Base-by-base conservation (phyloP, 2,113 vertebrate genomes). In the Empidonax alnorum region DNA sequence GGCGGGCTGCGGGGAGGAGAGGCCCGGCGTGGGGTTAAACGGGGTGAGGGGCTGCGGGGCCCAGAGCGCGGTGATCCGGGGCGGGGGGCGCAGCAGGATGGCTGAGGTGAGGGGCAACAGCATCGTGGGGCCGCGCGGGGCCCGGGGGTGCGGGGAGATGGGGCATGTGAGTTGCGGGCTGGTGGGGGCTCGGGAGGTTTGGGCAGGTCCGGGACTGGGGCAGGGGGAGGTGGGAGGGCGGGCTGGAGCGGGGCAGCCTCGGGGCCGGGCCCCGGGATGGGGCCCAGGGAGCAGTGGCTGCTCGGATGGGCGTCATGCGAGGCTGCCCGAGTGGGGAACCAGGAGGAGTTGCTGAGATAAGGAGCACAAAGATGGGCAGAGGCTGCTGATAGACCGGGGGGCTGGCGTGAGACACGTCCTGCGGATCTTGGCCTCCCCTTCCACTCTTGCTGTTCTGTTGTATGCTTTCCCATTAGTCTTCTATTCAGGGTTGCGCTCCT, bases 351-450 rank as follows among this genome's bases (percentile, higher is more conserved):
- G 84, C 28, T 44, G 80, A 49, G 76, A 41, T 71, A 16, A 81
- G 75, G 74, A 75, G 90, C 77, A 89, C 84, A 91, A 87, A 82
- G 92, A 73, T 91, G 82, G 71, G 69, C 44, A 85, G 69, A 75
- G 58, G 6, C 66, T 28, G 58, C 53, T 66, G 53, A 39, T 35
- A 9, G 74, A 25, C 4, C 22, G 4, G 25, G 42, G 41, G 41
- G 19, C n/a, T 68, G 50, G 75, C 12, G 7, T 4, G 41, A 37
- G 59, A 85, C 82, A 35, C 33, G 37, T 88, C 83, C 79, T 69
- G 55, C 63, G 21, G 71, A 31, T 71, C 86, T 85, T 84, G 82
- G 86, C 89, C 72, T 90, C 66, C 68, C 37, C 49, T 88, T 86
- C 68, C 24, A 25, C 65, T 61, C 91, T 53, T 59, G 65, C 83